Conservation (phyloP, 2,888 invertebrate genomes). For the Thymelicus lineola region DNA sequence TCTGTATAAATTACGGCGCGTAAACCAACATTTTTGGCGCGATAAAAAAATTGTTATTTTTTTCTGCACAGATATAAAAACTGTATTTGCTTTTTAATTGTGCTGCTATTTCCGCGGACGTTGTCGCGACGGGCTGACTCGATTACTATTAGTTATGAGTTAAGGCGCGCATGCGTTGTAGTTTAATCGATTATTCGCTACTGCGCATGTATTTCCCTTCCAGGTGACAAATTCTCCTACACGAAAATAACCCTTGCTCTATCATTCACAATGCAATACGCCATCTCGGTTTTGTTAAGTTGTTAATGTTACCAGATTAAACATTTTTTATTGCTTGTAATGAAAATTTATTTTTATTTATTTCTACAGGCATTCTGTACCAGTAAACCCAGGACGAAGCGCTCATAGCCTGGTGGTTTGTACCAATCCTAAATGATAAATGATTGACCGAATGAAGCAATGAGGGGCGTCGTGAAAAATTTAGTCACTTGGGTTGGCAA, state of each 20-base stretch:
- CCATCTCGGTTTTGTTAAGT: not conserved
- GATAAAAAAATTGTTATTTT: constrained; percentile 27
- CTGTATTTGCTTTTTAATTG: constrained; percentile 6
- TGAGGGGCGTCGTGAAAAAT: too few relatives aligned
- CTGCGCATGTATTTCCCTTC: constrained; percentile 29
- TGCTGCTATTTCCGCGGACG: constrained; percentile 7
- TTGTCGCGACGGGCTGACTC: not conserved
- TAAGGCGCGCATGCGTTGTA: constrained; percentile 26
- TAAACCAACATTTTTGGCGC: constrained; percentile 36
- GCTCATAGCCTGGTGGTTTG: too few relatives aligned
- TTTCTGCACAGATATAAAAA: constrained; percentile 29
- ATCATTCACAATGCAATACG: constrained; percentile 2
- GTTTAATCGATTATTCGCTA: constrained; percentile 24
- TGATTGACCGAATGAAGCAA: too few relatives aligned
- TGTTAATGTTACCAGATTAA: constrained; percentile 19
- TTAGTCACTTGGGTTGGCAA: too few relatives aligned
- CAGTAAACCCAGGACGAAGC: too few relatives aligned
- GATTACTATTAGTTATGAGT: constrained; percentile 10
- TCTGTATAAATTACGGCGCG: constrained; percentile 33
- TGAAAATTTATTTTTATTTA: too few relatives aligned
- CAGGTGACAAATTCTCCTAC: not conserved
- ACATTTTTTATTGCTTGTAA: not conserved
- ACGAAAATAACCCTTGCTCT: not conserved
- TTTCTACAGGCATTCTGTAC: too few relatives aligned
- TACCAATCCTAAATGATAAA: too few relatives aligned